Evolutionary conservation across 1,140 invertebrate species (phyloP), one percentile per base, ranked within the genome.

Genomic region (Procambarus virginalis): DNA sequence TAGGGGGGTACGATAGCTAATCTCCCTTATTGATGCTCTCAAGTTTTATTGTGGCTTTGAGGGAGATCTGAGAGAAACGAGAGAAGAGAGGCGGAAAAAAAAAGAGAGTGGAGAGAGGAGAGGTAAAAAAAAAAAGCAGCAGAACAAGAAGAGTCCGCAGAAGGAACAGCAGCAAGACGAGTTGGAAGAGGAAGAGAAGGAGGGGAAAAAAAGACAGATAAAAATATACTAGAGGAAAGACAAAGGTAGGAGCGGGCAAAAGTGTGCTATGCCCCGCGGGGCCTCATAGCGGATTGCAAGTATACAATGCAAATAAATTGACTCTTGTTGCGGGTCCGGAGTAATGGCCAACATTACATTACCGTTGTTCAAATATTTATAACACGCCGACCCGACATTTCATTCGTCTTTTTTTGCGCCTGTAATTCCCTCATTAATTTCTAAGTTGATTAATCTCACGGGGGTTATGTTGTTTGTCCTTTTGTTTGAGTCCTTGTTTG

Each of bases 251-350:
- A 10, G 2, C n/a, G 81, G 64, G 68, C 45, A 82, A 82, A 76
- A 84, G n/a, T 22, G 83, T 84, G 82, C 14, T 78, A 78, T 78
- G 10, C 14, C 76, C 76, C 5, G 46, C 46, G 76, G 76, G 76
- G 76, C 46, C n/a, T 78, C n/a, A 78, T 55, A n/a, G 49, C 46
- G 49, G 46, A 78, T 49, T 22, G 2, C 46, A 45, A 6, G 76
- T 45, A 55, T 49, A 78, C 76, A 78, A 78, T 49, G 46, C 76
- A 78, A 78, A 78, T 78, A 78, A 78, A 78, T 78, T 78, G 76
- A 78, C 46, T 49, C 76, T 48, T 78, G 46, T 14, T 20, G 76
- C 76, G 0, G 49, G 5, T 14, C 46, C 45, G 76, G 46, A 34
- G 68, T 73, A 73, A 73, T 73, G 68, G 68, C 46, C 45, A 46